Evolutionary conservation across 1,140 invertebrate species (phyloP).

Genomic region (Cyclina sinensis): DNA sequence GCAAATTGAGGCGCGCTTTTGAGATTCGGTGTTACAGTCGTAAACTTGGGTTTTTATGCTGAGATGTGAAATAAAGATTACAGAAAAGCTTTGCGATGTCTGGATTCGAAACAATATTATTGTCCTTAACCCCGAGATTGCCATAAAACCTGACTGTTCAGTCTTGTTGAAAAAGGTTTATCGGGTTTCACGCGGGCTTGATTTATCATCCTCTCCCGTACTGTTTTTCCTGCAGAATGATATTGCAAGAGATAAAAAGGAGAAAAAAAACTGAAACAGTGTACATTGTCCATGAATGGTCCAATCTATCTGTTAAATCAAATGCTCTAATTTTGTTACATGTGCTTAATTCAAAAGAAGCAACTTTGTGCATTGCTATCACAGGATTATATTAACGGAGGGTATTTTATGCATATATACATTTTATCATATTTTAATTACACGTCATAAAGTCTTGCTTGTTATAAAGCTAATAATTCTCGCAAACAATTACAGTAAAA

Average conservation of each 20-base stretch:
- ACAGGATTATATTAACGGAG: no score
- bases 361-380: no score
- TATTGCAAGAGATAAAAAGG: slow-evolving; percentile 1
- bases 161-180: slow-evolving; percentile 64
- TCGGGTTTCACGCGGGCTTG: slow-evolving; percentile 38
- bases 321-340: no score
- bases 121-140: slow-evolving; percentile 46
- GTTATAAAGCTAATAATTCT: no score
- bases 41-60: slow-evolving; percentile 63
- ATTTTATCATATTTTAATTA: no score
- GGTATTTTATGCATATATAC: no score
- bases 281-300: not conserved
- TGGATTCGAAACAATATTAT: slow-evolving; percentile 45
- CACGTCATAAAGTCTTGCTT: no score
- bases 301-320: no score
- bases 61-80: slow-evolving; percentile 68
- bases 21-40: slow-evolving; percentile 38
- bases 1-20: slow-evolving; percentile 37
- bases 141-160: slow-evolving; percentile 57
- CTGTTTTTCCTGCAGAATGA: not conserved
- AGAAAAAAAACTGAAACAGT: not conserved
- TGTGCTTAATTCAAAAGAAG: no score
- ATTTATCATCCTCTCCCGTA: slow-evolving; percentile 33
- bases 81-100: slow-evolving; percentile 57
- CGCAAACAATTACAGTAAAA: no score